These are phyloP conservation scores for zebrafish (Danio rerio) DNA, from an alignment of 2,113 vertebrate genomes.

Conservation along the genomic window DNA sequence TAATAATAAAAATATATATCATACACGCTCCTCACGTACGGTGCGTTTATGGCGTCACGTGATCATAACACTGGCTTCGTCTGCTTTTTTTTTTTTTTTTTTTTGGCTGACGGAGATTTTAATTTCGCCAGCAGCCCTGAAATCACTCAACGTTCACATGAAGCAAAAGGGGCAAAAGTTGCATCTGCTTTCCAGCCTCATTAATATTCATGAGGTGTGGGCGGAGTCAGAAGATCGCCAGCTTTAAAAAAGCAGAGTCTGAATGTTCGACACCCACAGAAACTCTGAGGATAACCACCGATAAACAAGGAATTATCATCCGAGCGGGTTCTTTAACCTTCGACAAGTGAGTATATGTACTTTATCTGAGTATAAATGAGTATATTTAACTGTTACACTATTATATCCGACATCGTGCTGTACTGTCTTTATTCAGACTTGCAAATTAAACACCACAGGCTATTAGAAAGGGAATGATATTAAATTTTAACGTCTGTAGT, in stretches of 20 bases:
- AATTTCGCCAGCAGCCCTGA: neutral
- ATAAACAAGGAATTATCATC: constrained; percentile 13
- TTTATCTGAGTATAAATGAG: neutral
- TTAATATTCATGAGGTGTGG: constrained; percentile 72
- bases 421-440: too few relatives aligned
- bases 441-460: too few relatives aligned
- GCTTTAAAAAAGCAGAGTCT: constrained; percentile 63
- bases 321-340: neutral
- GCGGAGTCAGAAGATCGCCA: constrained; percentile 51
- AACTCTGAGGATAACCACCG: constrained; percentile 31
- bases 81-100: constrained; percentile 2
- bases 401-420: too few relatives aligned
- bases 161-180: constrained; percentile 58
- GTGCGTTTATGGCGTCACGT: neutral
- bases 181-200: constrained; percentile 47
- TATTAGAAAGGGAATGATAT: too few relatives aligned
- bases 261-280: constrained; percentile 44
- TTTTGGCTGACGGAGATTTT: neutral
- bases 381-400: neutral
- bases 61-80: neutral
- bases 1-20: neutral
- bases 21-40: constrained; percentile 1
- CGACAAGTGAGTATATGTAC: constrained; percentile 61
- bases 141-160: constrained; percentile 33
- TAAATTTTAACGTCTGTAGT: too few relatives aligned